These are phyloP conservation scores for Andrena marginata DNA, from an alignment of 2,888 invertebrate species.

Conservation along the genomic window DNA sequence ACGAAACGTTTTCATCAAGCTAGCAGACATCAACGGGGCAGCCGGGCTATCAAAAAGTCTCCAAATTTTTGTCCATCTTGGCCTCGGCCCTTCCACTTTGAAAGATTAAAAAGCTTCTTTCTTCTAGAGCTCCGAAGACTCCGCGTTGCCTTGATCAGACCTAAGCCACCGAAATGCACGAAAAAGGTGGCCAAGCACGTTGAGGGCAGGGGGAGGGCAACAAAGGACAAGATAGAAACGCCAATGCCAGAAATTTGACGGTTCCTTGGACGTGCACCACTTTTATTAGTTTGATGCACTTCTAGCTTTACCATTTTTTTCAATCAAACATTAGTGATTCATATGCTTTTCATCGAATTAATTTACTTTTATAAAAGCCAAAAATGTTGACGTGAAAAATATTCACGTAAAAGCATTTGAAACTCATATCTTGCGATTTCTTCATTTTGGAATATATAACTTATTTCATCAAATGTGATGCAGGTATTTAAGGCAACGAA, in stretches of 20 bases:
- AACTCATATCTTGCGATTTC: no score
- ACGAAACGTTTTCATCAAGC: slow-evolving; percentile 44
- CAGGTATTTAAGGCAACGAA: no score
- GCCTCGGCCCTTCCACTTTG: slow-evolving; percentile 39
- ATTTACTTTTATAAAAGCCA: no score
- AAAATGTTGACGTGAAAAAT: no score
- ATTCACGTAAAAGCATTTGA: no score
- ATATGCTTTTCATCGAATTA: no score
- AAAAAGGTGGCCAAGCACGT: slow-evolving; percentile 10
- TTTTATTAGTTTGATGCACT: slow-evolving; percentile 13
- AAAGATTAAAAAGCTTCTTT: slow-evolving; percentile 60
- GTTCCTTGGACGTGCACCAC: neutral
- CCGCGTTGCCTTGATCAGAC: slow-evolving; percentile 39
- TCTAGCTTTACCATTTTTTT: neutral
- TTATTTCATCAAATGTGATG: no score
- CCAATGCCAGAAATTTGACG: slow-evolving; percentile 16
- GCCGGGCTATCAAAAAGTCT: slow-evolving; percentile 42
- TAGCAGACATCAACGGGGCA: slow-evolving; percentile 6
- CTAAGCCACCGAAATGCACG: slow-evolving; percentile 1
- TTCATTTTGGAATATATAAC: no score
- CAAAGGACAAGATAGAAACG: neutral
- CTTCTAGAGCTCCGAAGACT: slow-evolving; percentile 11
- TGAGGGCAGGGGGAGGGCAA: neutral
- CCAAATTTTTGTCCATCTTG: slow-evolving; percentile 49
- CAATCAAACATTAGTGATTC: no score